phyloP scores from a whole-genome alignment of 1,140 invertebrate species.

The Planococcus citri region DNA sequence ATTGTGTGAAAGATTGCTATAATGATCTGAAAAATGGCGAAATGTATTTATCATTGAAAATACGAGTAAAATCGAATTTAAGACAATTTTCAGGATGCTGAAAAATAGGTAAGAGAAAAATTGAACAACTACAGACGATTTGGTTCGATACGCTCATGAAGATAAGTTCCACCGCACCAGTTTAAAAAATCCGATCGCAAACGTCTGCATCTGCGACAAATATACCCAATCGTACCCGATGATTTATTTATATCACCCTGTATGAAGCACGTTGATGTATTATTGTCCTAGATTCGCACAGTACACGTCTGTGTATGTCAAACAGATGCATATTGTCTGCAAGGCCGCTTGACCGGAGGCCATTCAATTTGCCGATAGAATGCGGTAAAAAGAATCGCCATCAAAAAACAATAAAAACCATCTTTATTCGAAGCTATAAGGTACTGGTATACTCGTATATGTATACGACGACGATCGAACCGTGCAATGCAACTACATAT shows the following conservation, averaged over 20 bases:
- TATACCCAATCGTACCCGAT: background rate
- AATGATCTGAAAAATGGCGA: no score
- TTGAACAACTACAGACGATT: no score
- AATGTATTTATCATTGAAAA: no score
- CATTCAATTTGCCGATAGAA: background rate
- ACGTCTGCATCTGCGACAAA: background rate
- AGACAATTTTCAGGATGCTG: no score
- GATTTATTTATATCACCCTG: background rate
- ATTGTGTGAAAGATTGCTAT: no score
- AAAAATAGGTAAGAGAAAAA: no score
- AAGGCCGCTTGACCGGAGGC: background rate
- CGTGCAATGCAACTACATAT: background rate
- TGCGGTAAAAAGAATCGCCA: background rate
- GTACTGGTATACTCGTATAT: no score
- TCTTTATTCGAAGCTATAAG: background rate
- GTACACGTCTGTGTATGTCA: background rate
- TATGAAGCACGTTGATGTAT: background rate
- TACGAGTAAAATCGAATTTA: no score
- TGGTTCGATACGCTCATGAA: no score
- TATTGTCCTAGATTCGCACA: background rate
- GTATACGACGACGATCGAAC: no score
- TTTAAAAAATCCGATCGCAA: background rate
- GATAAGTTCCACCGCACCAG: no score
- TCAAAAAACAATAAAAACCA: background rate
- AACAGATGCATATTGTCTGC: constrained; percentile 1